These are phyloP conservation scores for Geococcyx californianus DNA, from an alignment of 2,113 vertebrate genomes.

Conservation along the genomic window DNA sequence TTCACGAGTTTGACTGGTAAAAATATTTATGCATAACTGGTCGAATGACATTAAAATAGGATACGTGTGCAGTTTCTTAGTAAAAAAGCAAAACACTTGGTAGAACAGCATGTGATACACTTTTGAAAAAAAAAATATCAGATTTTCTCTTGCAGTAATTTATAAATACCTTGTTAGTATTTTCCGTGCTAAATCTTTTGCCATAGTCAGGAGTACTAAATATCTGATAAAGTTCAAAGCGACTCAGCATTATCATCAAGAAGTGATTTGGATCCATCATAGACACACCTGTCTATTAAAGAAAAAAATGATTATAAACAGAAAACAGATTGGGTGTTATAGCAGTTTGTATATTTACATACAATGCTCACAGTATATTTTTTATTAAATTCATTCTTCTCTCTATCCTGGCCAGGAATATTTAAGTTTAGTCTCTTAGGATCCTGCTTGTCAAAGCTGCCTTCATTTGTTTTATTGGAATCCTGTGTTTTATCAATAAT, in stretches of 20 bases:
- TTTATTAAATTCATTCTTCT: not conserved
- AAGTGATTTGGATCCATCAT: slow-evolving; percentile 99
- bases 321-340: not conserved
- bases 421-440: not conserved
- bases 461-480: too few species aligned
- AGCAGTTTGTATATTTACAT: not conserved
- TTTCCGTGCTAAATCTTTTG: slow-evolving; percentile 87
- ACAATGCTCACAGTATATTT: not conserved
- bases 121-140: not conserved
- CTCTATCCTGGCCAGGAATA: not conserved
- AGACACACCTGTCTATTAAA: slow-evolving; percentile 88
- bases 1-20: not conserved
- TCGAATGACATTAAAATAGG: not conserved
- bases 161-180: slow-evolving; percentile 87
- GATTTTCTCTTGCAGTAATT: not conserved
- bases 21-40: not conserved
- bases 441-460: too few species aligned
- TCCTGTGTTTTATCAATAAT: not conserved
- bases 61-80: not conserved
- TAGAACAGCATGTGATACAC: not conserved
- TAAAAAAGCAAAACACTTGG: not conserved
- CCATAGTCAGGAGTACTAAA: slow-evolving; percentile 91
- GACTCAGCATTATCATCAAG: slow-evolving; percentile 94
- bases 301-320: not conserved
- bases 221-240: slow-evolving; percentile 95